Evolutionary conservation across 2,888 invertebrate species (phyloP).

Genomic region (Drosophila pegasa): DNA sequence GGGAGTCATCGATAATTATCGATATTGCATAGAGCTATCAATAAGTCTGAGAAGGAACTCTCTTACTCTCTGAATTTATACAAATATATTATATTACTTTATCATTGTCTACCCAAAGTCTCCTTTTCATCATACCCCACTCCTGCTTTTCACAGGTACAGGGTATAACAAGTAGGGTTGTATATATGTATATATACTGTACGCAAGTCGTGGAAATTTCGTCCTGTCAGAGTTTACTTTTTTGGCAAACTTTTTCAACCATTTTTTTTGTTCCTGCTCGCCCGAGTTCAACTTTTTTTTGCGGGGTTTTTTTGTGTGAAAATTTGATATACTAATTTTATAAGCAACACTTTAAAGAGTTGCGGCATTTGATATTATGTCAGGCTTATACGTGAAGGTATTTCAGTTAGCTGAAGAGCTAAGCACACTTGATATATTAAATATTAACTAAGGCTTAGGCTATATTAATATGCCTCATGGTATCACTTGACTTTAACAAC

Average conservation of each 20-base stretch:
- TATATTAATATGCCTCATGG: not conserved
- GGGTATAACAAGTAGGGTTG: slow-evolving; percentile 4
- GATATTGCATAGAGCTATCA: not conserved
- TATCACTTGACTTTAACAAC: not conserved
- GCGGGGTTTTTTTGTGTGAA: slow-evolving; percentile 16
- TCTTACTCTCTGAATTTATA: not conserved
- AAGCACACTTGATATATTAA: not conserved
- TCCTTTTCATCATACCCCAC: not conserved
- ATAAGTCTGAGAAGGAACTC: not conserved
- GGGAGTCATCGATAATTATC: not conserved
- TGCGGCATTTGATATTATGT: not conserved
- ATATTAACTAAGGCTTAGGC: not conserved
- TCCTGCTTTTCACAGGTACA: not conserved
- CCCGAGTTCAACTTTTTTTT: slow-evolving; percentile 17
- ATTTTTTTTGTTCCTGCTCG: slow-evolving; percentile 37
- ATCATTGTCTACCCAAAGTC: not conserved
- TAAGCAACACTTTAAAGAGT: slow-evolving; percentile 7
- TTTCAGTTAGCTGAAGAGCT: not conserved
- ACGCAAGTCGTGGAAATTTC: slow-evolving; percentile 8
- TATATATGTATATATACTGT: not conserved
- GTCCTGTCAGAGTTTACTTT: slow-evolving; percentile 5
- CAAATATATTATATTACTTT: not conserved
- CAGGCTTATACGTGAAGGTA: not conserved
- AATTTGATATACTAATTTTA: slow-evolving; percentile 33
- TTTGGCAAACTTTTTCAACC: slow-evolving; percentile 53